Evolutionary conservation across 2,113 vertebrate genomes (phyloP).

Genomic region (Chascanopsetta lugubris): DNA sequence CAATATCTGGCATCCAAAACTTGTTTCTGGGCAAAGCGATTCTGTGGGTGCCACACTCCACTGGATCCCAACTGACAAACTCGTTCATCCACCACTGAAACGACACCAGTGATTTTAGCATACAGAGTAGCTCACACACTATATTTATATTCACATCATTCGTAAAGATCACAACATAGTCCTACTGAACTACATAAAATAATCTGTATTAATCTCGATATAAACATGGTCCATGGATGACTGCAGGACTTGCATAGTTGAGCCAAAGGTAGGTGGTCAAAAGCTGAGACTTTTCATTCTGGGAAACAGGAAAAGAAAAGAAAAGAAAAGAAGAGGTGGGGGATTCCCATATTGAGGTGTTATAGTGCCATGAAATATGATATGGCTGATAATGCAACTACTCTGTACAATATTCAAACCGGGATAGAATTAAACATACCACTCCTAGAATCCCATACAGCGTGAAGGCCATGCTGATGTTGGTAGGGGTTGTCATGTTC

Average conservation of each 20-base stretch:
- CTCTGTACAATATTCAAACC: no score
- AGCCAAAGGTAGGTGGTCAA: slow-evolving; percentile 74
- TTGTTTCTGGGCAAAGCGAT: slow-evolving; percentile 69
- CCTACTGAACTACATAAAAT: background rate
- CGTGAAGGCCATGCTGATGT: slow-evolving; percentile 56
- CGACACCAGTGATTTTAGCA: slow-evolving; percentile 5
- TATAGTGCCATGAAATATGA: no score
- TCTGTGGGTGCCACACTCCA: slow-evolving; percentile 57
- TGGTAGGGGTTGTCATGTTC: slow-evolving; percentile 49
- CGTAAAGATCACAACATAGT: background rate
- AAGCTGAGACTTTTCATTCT: slow-evolving; percentile 80
- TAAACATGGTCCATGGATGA: no score
- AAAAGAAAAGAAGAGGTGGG: background rate
- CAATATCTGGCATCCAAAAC: slow-evolving; percentile 79
- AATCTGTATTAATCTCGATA: no score
- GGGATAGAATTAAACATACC: slow-evolving; percentile 63
- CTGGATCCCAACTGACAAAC: slow-evolving; percentile 73
- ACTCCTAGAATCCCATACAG: slow-evolving; percentile 79
- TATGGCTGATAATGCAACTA: no score
- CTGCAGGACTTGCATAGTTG: slow-evolving; percentile 53
- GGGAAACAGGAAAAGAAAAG: slow-evolving; percentile 28
- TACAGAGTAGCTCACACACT: accelerated
- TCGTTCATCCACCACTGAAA: slow-evolving; percentile 74
- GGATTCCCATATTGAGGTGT: no score
- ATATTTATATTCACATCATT: background rate